phyloP scores from a whole-genome alignment of 1,140 invertebrate genomes.

The Lucilia sericata region DNA sequence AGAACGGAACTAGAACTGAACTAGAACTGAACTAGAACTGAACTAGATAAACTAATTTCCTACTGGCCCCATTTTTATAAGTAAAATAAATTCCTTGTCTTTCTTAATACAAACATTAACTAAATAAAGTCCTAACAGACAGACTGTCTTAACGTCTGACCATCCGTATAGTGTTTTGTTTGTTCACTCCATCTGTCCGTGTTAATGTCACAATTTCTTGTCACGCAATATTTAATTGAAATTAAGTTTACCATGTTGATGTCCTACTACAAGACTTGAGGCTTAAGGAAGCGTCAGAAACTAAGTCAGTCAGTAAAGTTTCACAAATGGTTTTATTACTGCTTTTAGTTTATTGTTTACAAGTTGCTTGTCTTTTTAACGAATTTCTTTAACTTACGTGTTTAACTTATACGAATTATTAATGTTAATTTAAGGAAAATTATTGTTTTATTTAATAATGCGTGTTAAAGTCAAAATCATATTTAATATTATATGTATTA shows the following conservation, averaged over 20 bases:
- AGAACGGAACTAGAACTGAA: no score
- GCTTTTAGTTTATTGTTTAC: background rate
- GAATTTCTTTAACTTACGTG: background rate
- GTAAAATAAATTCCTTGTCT: slow-evolving; percentile 15
- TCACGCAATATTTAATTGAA: slow-evolving; percentile 58
- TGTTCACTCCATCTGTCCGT: background rate
- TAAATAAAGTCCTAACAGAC: background rate
- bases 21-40: no score
- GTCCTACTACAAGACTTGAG: slow-evolving; percentile 9
- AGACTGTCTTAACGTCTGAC: background rate
- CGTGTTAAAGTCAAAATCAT: slow-evolving; percentile 14
- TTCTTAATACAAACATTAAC: slow-evolving; percentile 23
- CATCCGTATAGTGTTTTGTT: background rate
- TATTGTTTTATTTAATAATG: slow-evolving; percentile 27
- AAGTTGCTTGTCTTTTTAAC: background rate
- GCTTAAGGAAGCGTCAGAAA: background rate
- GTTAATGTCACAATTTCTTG: slow-evolving; percentile 26
- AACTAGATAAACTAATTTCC: background rate
- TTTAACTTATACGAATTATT: background rate
- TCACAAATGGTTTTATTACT: background rate
- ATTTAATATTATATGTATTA: background rate
- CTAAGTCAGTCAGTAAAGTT: background rate
- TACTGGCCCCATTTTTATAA: background rate
- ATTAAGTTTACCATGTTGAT: slow-evolving; percentile 48
- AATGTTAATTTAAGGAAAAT: background rate